Evolutionary conservation across 2,797 vertebrate genomes (phyloP).

Genomic region (Chelon auratus): DNA sequence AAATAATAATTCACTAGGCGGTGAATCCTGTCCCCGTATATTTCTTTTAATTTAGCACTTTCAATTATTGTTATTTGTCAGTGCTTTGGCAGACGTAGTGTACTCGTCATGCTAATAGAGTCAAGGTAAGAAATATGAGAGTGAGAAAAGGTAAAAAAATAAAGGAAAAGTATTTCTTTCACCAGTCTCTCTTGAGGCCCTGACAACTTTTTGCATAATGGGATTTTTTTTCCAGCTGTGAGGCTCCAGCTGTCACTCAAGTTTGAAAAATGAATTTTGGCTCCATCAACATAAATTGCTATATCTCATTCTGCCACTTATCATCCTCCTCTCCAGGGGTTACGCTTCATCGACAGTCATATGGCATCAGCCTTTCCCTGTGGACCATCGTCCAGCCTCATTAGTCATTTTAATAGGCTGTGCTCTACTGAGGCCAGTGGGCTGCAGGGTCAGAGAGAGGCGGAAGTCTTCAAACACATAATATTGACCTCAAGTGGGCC

Average conservation of each 20-base stretch:
- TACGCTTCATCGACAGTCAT: slow-evolving; percentile 48
- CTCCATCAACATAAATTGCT: slow-evolving; percentile 51
- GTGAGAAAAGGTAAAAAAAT: slow-evolving; percentile 5
- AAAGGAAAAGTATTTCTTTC: slow-evolving; percentile 16
- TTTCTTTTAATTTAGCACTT: slow-evolving; percentile 25
- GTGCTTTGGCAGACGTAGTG: slow-evolving; percentile 14
- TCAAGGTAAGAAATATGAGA: background rate
- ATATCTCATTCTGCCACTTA: slow-evolving; percentile 65
- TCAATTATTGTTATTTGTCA: slow-evolving; percentile 5
- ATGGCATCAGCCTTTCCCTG: slow-evolving; percentile 24
- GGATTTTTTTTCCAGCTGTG: slow-evolving; percentile 21
- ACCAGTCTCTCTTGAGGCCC: slow-evolving; percentile 9
- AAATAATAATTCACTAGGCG: background rate
- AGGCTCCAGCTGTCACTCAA: slow-evolving; percentile 65
- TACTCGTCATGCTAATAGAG: slow-evolving; percentile 20
- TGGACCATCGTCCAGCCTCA: slow-evolving; percentile 29
- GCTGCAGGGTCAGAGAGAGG: slow-evolving; percentile 26
- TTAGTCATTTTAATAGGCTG: slow-evolving; percentile 49
- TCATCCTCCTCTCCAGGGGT: slow-evolving; percentile 45
- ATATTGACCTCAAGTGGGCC: slow-evolving; percentile 10
- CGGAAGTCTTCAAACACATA: slow-evolving; percentile 12
- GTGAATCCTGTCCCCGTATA: background rate
- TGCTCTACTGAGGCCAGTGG: slow-evolving; percentile 5
- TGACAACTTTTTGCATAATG: slow-evolving; percentile 52
- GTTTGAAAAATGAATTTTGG: slow-evolving; percentile 56